A percentile compares a stretch with the other conserved stretches of the same genome.
phyloP scores from a whole-genome alignment of 2,113 vertebrate species.

The Leptosomus discolor region DNA sequence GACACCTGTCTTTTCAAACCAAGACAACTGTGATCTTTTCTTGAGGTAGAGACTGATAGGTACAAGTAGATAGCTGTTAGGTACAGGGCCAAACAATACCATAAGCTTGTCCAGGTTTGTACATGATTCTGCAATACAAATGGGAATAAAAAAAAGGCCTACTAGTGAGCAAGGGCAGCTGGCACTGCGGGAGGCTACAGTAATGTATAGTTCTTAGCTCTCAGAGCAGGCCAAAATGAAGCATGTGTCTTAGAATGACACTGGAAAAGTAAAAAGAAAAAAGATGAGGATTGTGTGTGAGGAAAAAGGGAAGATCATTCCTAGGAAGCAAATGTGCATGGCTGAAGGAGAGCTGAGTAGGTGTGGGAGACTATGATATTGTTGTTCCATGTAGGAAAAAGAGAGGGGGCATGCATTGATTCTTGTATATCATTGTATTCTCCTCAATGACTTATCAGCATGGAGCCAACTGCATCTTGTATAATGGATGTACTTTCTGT shows the following conservation, averaged over 20 bases:
- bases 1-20: too few relatives aligned
- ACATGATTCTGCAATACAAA: not conserved
- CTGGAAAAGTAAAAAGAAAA: not conserved
- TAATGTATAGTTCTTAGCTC: not conserved
- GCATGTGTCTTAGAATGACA: not conserved
- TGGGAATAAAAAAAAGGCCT: not conserved
- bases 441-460: slow-evolving; percentile 56
- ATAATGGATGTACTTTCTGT: slow-evolving; percentile 55
- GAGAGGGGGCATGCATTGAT: slow-evolving; percentile 2
- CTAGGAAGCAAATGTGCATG: not conserved
- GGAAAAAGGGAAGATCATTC: not conserved
- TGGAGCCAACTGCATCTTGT: slow-evolving; percentile 30
- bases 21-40: not conserved
- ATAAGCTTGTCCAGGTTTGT: not conserved
- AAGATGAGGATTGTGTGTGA: not conserved
- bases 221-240: not conserved
- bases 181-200: not conserved
- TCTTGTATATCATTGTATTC: slow-evolving; percentile 8
- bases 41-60: not conserved
- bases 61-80: not conserved
- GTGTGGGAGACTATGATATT: not conserved
- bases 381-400: not conserved
- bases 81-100: not conserved
- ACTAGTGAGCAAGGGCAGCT: not conserved
- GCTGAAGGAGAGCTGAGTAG: not conserved